Conservation (phyloP, 2,888 invertebrate genomes). For the Hypselothyrea guttata region DNA sequence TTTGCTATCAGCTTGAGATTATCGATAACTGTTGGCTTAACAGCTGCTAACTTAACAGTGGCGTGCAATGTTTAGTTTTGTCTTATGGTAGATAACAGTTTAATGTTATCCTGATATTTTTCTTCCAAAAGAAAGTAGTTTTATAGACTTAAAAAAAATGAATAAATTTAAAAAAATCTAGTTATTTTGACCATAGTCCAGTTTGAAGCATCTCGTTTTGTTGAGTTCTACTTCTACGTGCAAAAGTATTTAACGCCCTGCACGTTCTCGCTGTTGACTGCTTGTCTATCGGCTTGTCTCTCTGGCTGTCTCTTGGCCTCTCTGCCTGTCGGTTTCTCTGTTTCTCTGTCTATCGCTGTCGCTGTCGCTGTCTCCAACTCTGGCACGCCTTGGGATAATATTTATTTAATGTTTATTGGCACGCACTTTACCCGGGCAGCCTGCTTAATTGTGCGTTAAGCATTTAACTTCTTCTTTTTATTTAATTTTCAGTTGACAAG, state of each 20-base stretch:
- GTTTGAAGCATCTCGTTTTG: too few species aligned
- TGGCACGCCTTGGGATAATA: conserved; percentile 53
- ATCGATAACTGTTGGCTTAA: too few species aligned
- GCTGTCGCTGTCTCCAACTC: conserved; percentile 4
- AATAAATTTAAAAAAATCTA: too few species aligned
- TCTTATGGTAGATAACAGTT: too few species aligned
- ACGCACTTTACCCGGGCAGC: conserved; percentile 55
- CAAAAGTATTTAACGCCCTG: conserved; percentile 63
- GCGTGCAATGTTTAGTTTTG: too few species aligned
- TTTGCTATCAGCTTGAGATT: too few species aligned
- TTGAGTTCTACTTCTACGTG: conserved; percentile 49
- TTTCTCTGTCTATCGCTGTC: conserved; percentile 8
- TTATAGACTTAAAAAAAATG: too few species aligned
- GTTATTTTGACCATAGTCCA: too few species aligned
- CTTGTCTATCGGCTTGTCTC: neutral
- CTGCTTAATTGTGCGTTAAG: conserved; percentile 74
- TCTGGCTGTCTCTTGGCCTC: neutral
- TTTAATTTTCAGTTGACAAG: conserved; percentile 34
- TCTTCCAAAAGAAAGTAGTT: too few species aligned
- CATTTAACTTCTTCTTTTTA: conserved; percentile 51
- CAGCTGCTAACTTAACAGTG: too few species aligned
- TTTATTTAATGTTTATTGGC: conserved; percentile 77
- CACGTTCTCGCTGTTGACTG: conserved; percentile 36
- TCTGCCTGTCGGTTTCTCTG: conserved; percentile 9
- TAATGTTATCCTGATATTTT: too few species aligned